A percentile compares a stretch with the other conserved stretches of the same genome.
Conservation (phyloP, 2,888 invertebrate genomes). For the Eristalinus sepulchralis region DNA sequence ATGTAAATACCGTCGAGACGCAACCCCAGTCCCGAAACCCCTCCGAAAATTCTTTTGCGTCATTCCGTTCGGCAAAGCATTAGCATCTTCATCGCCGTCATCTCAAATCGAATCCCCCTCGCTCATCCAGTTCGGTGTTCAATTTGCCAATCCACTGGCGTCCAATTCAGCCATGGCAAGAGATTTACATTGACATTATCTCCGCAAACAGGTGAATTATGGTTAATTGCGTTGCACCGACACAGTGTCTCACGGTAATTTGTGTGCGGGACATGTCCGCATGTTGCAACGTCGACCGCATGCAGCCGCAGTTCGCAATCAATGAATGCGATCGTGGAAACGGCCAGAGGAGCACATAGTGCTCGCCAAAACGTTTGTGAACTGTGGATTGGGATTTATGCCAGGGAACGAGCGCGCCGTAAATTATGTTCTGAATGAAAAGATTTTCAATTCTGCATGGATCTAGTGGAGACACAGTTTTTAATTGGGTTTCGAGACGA, state of each 20-base stretch:
- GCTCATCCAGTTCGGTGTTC: not conserved
- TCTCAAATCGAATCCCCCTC: not conserved
- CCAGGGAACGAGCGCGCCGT: not conserved
- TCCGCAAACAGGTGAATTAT: constrained; percentile 46
- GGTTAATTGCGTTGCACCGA: constrained; percentile 40
- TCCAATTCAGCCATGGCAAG: constrained; percentile 36
- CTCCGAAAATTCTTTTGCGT: not conserved
- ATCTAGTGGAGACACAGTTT: not conserved
- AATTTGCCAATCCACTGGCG: not conserved
- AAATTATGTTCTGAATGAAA: constrained; percentile 18
- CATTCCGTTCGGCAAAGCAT: not conserved
- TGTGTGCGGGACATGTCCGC: not conserved
- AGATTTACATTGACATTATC: constrained; percentile 49
- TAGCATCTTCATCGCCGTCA: not conserved
- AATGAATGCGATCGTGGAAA: constrained; percentile 20
- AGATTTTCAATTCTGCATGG: constrained; percentile 9
- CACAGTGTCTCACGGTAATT: not conserved
- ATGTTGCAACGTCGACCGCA: constrained; percentile 1
- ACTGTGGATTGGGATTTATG: constrained; percentile 19
- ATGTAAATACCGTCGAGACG: not conserved
- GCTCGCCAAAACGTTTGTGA: not conserved
- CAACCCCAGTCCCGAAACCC: not conserved
- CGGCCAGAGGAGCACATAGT: not conserved
- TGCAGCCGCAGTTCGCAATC: constrained; percentile 6
- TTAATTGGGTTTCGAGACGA: constrained; percentile 27